Percentiles rank a stretch among this genome's conserved stretches.
Evolutionary conservation across 2,888 invertebrate species (phyloP).

Genomic region (Eudasyphora cyanicolor): DNA sequence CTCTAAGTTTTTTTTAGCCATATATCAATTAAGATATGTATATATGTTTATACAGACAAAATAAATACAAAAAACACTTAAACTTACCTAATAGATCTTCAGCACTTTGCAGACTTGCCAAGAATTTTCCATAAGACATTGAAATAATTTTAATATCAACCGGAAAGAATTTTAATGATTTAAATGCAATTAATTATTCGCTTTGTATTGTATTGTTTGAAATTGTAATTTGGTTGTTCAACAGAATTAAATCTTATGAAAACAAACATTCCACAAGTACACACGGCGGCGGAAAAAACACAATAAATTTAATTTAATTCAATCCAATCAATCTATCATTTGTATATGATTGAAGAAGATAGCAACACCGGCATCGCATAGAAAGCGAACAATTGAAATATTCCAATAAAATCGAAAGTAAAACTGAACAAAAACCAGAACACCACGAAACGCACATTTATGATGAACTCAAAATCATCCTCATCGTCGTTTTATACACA

Average conservation of each 20-base stretch:
- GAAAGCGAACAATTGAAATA: conserved; percentile 1
- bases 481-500: neutral
- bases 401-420: neutral
- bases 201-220: neutral
- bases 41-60: neutral
- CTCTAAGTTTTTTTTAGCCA: no score
- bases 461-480: conserved; percentile 12
- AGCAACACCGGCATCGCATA: neutral
- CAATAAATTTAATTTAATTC: neutral
- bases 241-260: neutral
- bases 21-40: neutral
- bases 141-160: conserved; percentile 8
- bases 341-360: neutral
- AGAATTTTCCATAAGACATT: conserved; percentile 33
- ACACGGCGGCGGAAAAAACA: neutral
- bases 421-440: neutral
- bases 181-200: neutral
- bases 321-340: neutral
- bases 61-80: no score
- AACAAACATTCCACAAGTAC: neutral
- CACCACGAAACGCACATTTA: neutral
- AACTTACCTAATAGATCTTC: conserved; percentile 21
- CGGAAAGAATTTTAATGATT: conserved; percentile 25
- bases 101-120: conserved; percentile 2
- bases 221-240: neutral